Conservation (phyloP, 2,113 vertebrate genomes). For the Polypterus senegalus region DNA sequence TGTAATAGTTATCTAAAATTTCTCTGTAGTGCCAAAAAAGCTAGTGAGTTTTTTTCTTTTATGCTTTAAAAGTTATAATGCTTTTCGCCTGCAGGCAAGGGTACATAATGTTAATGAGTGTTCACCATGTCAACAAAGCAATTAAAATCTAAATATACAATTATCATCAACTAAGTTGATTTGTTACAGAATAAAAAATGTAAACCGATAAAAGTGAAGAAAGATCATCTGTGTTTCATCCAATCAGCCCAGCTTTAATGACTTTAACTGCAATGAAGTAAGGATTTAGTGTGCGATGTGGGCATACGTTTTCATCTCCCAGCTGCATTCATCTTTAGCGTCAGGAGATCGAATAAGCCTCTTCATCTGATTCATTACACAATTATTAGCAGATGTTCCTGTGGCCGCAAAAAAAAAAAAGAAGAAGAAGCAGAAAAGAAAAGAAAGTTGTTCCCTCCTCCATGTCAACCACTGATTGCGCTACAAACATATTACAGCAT, state of each 20-base stretch:
- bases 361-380: conserved; percentile 2
- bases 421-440: too few relatives aligned
- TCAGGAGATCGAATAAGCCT: background rate
- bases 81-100: too few relatives aligned
- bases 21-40: too few relatives aligned
- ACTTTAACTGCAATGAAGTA: conserved; percentile 3
- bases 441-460: background rate
- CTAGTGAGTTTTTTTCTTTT: too few relatives aligned
- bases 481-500: background rate
- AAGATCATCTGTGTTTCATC: background rate
- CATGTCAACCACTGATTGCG: background rate
- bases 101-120: too few relatives aligned
- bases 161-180: background rate
- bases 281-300: background rate
- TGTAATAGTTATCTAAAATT: too few relatives aligned
- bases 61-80: too few relatives aligned
- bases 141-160: conserved; percentile 2
- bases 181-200: too few relatives aligned
- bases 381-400: conserved; percentile 1
- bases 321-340: background rate
- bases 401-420: background rate
- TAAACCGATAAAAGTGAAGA: background rate
- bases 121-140: conserved; percentile 3
- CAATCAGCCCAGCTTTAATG: background rate
- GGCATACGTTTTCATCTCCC: background rate